Base-by-base conservation (phyloP, 2,113 vertebrate genomes). In the Nothobranchius kuhntae region DNA sequence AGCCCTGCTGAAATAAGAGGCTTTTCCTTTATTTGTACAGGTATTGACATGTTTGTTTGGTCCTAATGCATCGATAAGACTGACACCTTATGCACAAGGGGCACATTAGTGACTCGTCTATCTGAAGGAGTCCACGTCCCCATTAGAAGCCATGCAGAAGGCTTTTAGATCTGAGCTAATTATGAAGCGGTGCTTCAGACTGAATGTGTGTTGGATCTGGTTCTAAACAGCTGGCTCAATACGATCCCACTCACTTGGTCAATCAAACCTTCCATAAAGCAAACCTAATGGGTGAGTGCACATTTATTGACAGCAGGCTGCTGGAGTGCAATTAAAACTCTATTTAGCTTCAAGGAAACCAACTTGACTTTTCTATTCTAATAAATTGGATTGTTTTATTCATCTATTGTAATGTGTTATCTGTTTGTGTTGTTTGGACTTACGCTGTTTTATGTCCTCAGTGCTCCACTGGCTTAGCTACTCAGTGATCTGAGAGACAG, bases 251-350 rank as follows among this genome's bases (percentile, higher is more conserved):
- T 55, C 63, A 65, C 44, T 65, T 36, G 44, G 42, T 53, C 35
- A 48, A 40, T 65, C 17, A 69, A 40, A 60, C 30, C 24, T 64
- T 58, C 9, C 7, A 55, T n/a, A 62, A 24, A 46, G 51, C 40
- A 38, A 65, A 36, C 65, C 17, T 15, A 69, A 77, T 66, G 42
- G 38, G 52, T 61, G 30, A 45, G 45, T 61, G 47, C 51, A 61
- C 66, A 52, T 65, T 56, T 26, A 52, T 40, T 26, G 65, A 45
- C 21, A 65, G 70, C 17, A 50, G 14, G 15, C 13, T 21, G 6
- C 26, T 63, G 35, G 42, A 21, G 12, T 35, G 53, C 13, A 54
- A 54, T 54, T 35, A 54, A 53, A 54, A 24, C 53, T 52, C 48
- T 8, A 42, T 64, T 53, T 26, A 14, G 24, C 61, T 53, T n/a